phyloP scores from a whole-genome alignment of 1,140 invertebrate genomes.

The Brachionus sp. region DNA sequence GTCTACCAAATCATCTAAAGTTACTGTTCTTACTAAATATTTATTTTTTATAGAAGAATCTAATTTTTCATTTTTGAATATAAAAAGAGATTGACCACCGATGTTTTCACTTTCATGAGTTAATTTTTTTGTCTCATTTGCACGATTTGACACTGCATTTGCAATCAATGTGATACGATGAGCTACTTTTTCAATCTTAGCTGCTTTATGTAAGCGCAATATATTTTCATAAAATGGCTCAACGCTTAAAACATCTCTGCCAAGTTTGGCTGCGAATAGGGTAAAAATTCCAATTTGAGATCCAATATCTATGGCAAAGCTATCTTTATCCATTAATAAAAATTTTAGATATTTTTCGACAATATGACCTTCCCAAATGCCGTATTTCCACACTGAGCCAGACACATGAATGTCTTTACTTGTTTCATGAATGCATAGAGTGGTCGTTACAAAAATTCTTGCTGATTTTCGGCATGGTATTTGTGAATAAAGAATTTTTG shows the following conservation, averaged over 20 bases:
- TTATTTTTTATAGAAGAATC: not conserved
- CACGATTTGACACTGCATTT: conserved; percentile 5
- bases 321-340: not conserved
- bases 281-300: not conserved
- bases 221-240: conserved; percentile 13
- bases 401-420: not conserved
- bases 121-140: not conserved
- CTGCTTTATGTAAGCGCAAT: conserved; percentile 5
- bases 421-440: conserved; percentile 14
- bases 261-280: not conserved
- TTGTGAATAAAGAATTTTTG: not conserved
- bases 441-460: not conserved
- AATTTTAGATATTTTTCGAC: not conserved
- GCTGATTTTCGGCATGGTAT: conserved; percentile 10
- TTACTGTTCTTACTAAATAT: not conserved
- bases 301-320: not conserved
- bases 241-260: not conserved
- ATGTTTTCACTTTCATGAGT: not conserved
- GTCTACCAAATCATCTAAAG: conserved; percentile 11
- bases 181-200: not conserved
- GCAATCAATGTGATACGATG: not conserved
- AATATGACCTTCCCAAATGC: conserved; percentile 1
- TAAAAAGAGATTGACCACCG: conserved; percentile 2
- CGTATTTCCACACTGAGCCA: not conserved
- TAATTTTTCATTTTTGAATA: not conserved